These are phyloP conservation scores for Drosophila kanekoi DNA, from an alignment of 2,888 invertebrate species.

Conservation along the genomic window DNA sequence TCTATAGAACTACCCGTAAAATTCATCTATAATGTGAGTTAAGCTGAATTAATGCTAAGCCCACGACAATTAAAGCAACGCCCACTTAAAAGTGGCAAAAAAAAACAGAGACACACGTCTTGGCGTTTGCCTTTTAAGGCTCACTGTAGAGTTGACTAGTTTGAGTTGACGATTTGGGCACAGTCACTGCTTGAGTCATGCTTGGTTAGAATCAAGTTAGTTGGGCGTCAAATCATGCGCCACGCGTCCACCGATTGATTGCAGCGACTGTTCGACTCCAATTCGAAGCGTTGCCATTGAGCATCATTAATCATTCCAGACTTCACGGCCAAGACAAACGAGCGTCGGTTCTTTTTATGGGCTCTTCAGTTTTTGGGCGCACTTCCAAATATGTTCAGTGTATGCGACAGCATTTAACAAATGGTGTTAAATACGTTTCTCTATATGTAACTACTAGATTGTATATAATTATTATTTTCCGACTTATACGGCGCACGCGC, in stretches of 20 bases:
- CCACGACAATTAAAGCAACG: constrained; percentile 63
- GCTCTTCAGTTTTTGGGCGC: constrained; percentile 26
- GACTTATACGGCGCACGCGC: constrained; percentile 50
- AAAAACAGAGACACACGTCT: constrained; percentile 26
- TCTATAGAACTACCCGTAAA: constrained; percentile 22
- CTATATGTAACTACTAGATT: constrained; percentile 7
- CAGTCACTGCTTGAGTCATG: constrained; percentile 57
- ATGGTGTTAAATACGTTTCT: constrained; percentile 56
- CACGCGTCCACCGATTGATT: constrained; percentile 40
- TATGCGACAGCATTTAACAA: constrained; percentile 46
- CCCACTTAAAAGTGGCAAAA: constrained; percentile 48
- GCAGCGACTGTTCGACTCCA: constrained; percentile 28
- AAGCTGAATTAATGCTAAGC: constrained; percentile 60
- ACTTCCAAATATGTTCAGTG: constrained; percentile 46
- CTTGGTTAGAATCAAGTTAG: constrained; percentile 33
- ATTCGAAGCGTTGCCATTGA: constrained; percentile 31
- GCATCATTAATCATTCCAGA: constrained; percentile 61
- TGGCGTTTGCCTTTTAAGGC: constrained; percentile 61
- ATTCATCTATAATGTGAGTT: constrained; percentile 26
- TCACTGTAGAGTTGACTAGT: constrained; percentile 21
- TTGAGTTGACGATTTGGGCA: constrained; percentile 47
- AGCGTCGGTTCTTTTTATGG: constrained; percentile 55
- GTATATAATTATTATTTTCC: constrained; percentile 8
- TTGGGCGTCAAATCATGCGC: constrained; percentile 43
- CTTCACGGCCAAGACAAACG: constrained; percentile 60